Percentiles rank a stretch among this genome's conserved stretches.
These are phyloP conservation scores for Colaptes auratus DNA, from an alignment of 2,113 vertebrate genomes.

Conservation along the genomic window DNA sequence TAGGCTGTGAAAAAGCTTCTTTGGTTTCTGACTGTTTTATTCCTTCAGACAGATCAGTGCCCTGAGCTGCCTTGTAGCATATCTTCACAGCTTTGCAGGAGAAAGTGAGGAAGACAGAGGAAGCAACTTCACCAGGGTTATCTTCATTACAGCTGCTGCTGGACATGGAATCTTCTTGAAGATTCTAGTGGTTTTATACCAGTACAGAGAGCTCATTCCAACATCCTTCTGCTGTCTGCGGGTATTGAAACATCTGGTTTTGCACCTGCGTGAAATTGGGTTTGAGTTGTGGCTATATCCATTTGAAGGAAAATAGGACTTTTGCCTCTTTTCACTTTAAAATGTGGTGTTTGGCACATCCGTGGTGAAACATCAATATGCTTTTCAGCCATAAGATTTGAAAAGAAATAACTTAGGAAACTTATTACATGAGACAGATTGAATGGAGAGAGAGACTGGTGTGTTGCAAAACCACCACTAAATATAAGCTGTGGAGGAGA, in stretches of 20 bases:
- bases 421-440: neutral
- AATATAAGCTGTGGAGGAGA: neutral
- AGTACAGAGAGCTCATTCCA: neutral
- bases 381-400: neutral
- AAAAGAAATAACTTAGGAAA: neutral
- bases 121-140: neutral
- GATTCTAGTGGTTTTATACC: neutral
- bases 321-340: neutral
- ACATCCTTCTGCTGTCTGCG: neutral
- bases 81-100: neutral
- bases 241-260: neutral
- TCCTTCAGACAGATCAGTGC: neutral
- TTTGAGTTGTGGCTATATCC: neutral
- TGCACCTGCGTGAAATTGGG: neutral
- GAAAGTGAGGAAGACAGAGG: neutral
- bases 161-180: neutral
- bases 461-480: neutral
- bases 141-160: neutral
- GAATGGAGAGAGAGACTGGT: rapidly evolving
- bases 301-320: neutral
- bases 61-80: neutral
- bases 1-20: neutral
- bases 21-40: neutral
- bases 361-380: neutral
- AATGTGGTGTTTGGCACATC: neutral